A percentile compares a stretch with the other conserved stretches of the same genome.
Conservation (phyloP, 2,797 vertebrate species). For the Enteromius viviparus region DNA sequence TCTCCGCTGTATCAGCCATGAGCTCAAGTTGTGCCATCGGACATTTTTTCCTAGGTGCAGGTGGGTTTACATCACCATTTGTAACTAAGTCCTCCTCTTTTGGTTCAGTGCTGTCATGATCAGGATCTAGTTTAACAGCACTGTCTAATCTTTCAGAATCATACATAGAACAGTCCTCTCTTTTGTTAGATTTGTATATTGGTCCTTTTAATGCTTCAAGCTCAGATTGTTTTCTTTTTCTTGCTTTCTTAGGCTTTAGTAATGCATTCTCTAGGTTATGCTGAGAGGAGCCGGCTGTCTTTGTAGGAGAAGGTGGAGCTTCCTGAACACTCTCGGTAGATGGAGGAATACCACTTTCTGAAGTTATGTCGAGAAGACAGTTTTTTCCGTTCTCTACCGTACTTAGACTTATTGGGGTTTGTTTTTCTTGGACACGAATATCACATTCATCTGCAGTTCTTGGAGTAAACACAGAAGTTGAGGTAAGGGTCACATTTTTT, state of each 20-base stretch:
- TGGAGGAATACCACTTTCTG: not conserved
- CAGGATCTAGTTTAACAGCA: not conserved
- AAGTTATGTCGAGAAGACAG: not conserved
- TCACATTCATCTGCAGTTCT: not conserved
- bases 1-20: not conserved
- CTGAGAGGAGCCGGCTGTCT: not conserved
- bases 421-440: constrained; percentile 1
- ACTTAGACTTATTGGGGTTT: not conserved
- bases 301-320: not conserved
- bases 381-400: not conserved
- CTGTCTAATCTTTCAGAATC: not conserved
- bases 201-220: constrained; percentile 16
- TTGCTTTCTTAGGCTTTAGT: constrained; percentile 12
- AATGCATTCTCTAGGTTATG: constrained; percentile 16
- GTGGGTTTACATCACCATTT: not conserved
- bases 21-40: not conserved
- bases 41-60: not conserved
- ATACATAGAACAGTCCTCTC: not conserved
- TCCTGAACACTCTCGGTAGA: not conserved
- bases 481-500: not conserved
- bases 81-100: not conserved
- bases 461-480: not conserved
- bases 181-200: not conserved
- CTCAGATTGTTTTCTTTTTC: constrained; percentile 35
- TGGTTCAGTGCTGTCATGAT: not conserved